Evolutionary conservation across 2,797 vertebrate species (phyloP).

Genomic region (Arrhamphus sclerolepis): DNA sequence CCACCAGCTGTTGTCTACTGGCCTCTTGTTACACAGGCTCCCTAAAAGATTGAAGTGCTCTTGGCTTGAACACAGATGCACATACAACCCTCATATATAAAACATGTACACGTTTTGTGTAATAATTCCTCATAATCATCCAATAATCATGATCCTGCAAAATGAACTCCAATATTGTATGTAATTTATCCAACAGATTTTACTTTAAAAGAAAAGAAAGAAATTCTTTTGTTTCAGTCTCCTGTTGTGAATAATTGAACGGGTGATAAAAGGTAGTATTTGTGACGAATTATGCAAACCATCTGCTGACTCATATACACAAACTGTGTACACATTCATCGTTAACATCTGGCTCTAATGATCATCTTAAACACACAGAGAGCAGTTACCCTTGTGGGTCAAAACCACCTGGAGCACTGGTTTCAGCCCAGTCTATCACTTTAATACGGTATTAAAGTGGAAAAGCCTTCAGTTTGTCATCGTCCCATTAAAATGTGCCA

Average conservation of each 20-base stretch:
- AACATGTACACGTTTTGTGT: not conserved
- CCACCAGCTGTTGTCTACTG: conserved; percentile 71
- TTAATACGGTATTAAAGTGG: not conserved
- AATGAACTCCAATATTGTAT: too few species aligned
- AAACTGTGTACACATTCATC: conserved; percentile 38
- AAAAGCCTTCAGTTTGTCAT: too few species aligned
- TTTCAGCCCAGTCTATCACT: not conserved
- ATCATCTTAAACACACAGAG: conserved; percentile 44
- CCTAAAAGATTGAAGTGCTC: conserved; percentile 44
- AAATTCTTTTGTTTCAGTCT: conserved; percentile 24
- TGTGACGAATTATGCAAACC: conserved; percentile 64
- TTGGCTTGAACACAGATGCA: conserved; percentile 4
- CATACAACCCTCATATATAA: conserved; percentile 8
- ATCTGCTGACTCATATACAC: conserved; percentile 59
- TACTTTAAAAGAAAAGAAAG: not conserved
- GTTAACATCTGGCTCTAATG: conserved; percentile 78
- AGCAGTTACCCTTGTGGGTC: conserved; percentile 2
- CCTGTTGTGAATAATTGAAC: conserved; percentile 64
- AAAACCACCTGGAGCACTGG: conserved; percentile 5
- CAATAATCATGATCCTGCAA: too few species aligned
- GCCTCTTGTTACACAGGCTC: conserved; percentile 61
- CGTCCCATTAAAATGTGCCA: too few species aligned
- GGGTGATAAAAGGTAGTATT: conserved; percentile 56
- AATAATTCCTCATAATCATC: not conserved
- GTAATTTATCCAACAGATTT: too few species aligned